These are phyloP conservation scores for Rousettus leschenaultii DNA, from an alignment of 2,113 vertebrate genomes.

Conservation along the genomic window DNA sequence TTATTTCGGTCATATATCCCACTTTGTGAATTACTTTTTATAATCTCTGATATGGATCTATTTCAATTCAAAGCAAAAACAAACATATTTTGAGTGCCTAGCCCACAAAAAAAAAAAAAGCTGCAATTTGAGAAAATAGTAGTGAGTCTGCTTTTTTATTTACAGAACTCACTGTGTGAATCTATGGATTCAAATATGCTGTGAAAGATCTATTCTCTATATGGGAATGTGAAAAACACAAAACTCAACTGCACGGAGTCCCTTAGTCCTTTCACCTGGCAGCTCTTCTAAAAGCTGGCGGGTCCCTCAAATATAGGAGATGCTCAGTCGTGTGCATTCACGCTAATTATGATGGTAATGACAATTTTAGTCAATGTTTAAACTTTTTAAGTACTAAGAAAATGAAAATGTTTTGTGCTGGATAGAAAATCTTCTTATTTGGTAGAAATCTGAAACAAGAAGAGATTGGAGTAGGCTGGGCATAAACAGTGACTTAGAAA, in stretches of 20 bases:
- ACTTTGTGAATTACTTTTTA: neutral
- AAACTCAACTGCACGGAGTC: rapidly evolving
- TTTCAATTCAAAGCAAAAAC: slow-evolving; percentile 19
- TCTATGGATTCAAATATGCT: neutral
- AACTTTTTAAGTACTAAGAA: neutral
- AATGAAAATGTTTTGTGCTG: neutral
- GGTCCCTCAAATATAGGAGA: neutral
- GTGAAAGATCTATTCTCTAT: neutral
- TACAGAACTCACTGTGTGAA: neutral
- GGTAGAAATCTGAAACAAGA: neutral
- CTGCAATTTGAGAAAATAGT: neutral
- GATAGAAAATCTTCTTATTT: neutral
- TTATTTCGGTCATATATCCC: neutral
- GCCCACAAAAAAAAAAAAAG: neutral
- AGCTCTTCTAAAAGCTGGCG: neutral
- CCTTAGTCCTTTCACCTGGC: neutral
- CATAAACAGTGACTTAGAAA: neutral
- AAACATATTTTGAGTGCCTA: neutral
- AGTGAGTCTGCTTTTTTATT: neutral
- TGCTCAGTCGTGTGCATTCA: no score
- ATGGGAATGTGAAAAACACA: neutral
- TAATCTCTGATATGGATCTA: neutral
- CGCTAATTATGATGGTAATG: no score
- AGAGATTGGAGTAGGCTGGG: neutral
- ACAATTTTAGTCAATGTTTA: neutral